phyloP scores from a whole-genome alignment of 2,888 invertebrate genomes.

The Folsomia candida region DNA sequence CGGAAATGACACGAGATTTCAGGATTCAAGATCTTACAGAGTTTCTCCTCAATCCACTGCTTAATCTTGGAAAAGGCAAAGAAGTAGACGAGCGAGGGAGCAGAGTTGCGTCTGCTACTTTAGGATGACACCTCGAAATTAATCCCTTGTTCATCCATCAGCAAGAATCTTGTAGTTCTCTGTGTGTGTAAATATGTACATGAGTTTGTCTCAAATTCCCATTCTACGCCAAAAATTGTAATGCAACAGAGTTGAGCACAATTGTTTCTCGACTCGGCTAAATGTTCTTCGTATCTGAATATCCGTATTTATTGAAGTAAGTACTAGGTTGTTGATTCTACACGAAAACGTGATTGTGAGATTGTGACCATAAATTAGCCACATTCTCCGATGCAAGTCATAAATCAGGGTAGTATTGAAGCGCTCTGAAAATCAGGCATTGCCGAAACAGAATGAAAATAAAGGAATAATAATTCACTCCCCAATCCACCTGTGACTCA shows the following conservation, averaged over 20 bases:
- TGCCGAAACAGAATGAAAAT: neutral
- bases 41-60: neutral
- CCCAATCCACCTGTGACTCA: neutral
- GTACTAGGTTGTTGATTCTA: too few species aligned
- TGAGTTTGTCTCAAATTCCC: too few species aligned
- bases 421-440: neutral
- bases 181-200: too few species aligned
- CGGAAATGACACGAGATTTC: constrained; percentile 4
- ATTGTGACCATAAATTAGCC: too few species aligned
- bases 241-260: too few species aligned
- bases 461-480: neutral
- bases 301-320: too few species aligned
- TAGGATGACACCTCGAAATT: neutral
- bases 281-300: too few species aligned
- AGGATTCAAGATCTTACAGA: neutral
- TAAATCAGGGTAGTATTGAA: neutral
- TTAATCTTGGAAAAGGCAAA: neutral
- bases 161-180: too few species aligned
- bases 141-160: constrained; percentile 1
- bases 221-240: too few species aligned
- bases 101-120: too few species aligned
- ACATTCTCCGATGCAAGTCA: neutral
- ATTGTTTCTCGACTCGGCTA: too few species aligned
- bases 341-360: too few species aligned
- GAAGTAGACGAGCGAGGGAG: neutral